phyloP scores from a whole-genome alignment of 2,113 vertebrate species.

The Clupea harengus region DNA sequence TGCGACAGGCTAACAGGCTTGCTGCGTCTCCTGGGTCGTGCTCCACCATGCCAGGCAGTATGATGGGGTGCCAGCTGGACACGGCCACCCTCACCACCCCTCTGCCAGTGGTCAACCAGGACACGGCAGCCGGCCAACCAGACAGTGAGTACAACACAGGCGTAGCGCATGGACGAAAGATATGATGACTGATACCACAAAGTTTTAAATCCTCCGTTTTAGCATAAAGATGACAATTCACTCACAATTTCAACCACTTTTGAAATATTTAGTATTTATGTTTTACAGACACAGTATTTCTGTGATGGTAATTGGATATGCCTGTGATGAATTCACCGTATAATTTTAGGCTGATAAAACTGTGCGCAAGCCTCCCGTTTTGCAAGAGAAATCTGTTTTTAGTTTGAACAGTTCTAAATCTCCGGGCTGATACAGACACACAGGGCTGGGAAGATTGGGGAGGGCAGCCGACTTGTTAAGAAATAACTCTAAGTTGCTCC shows the following conservation, averaged over 20 bases:
- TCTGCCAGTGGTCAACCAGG: constrained; percentile 57
- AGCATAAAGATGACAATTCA: neutral
- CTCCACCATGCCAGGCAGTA: neutral
- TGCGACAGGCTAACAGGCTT: neutral
- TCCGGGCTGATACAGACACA: neutral
- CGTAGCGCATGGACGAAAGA: no score
- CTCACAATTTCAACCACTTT: neutral
- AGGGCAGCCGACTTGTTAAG: neutral
- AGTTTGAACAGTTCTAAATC: neutral
- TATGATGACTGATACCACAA: neutral
- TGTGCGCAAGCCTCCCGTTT: neutral
- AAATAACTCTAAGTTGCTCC: neutral
- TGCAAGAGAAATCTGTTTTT: neutral
- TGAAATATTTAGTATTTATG: neutral
- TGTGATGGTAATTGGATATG: neutral
- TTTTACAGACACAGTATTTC: neutral
- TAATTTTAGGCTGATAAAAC: neutral
- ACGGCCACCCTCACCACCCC: constrained; percentile 25
- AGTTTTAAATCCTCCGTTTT: neutral
- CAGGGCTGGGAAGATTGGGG: neutral
- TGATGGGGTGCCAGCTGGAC: constrained; percentile 34
- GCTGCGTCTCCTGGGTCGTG: neutral
- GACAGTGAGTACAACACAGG: constrained; percentile 28
- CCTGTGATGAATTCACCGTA: neutral
- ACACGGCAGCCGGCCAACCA: constrained; percentile 59